A percentile compares a stretch with the other conserved stretches of the same genome.
phyloP scores from a whole-genome alignment of 2,888 invertebrate genomes.

The Agapostemon virescens region DNA sequence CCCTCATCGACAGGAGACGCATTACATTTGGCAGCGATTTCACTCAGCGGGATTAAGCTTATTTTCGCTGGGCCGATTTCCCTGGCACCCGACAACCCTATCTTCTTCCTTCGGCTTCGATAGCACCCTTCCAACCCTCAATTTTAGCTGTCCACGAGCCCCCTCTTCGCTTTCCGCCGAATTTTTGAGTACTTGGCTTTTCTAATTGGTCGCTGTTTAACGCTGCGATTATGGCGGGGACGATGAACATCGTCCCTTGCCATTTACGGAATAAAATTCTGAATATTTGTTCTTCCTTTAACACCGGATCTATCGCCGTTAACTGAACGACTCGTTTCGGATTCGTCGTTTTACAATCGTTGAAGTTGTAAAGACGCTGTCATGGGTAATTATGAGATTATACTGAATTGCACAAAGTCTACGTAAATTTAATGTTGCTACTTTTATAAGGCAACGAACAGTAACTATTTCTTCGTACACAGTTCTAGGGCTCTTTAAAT shows the following conservation, averaged over 20 bases:
- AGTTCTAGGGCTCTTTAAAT: neutral
- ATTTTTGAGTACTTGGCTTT: neutral
- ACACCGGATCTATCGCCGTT: neutral
- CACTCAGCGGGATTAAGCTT: conserved; percentile 80
- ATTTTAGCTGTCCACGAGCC: conserved; percentile 22
- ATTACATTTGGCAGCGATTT: conserved; percentile 80
- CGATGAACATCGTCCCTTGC: neutral
- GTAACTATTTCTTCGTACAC: neutral
- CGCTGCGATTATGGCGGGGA: neutral
- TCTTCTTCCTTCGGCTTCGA: conserved; percentile 30
- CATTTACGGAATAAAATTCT: neutral
- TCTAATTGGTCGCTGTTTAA: neutral
- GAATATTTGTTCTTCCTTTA: neutral
- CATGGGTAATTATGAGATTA: too few species aligned
- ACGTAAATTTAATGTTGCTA: neutral
- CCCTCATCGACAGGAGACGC: conserved; percentile 71
- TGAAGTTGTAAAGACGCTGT: neutral
- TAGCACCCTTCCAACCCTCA: neutral
- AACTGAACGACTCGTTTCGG: neutral
- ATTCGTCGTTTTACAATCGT: neutral
- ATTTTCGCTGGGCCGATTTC: conserved; percentile 75
- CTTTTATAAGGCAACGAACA: neutral
- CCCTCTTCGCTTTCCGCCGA: neutral
- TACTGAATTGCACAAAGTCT: neutral
- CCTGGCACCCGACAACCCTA: conserved; percentile 38